phyloP scores from a whole-genome alignment of 1,140 invertebrate species.

The Pectinophora gossypiella region DNA sequence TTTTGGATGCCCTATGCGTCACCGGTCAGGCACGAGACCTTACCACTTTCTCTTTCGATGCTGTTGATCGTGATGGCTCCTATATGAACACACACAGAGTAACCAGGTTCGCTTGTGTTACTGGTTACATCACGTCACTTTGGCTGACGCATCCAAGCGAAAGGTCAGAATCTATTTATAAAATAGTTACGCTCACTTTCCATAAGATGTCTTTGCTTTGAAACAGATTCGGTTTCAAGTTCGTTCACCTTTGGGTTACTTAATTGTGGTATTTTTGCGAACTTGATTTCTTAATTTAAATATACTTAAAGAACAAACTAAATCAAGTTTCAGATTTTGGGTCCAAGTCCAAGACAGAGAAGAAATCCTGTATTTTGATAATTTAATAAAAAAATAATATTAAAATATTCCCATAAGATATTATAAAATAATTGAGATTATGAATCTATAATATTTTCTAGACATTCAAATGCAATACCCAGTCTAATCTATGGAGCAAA shows the following conservation, averaged over 20 bases:
- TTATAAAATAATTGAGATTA: too few relatives aligned
- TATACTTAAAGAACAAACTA: too few relatives aligned
- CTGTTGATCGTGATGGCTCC: conserved; percentile 28
- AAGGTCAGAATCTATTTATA: conserved; percentile 69
- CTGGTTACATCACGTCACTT: conserved; percentile 61
- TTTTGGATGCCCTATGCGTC: not conserved
- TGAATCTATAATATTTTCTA: not conserved
- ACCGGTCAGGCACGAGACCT: conserved; percentile 38
- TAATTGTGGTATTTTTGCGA: too few relatives aligned
- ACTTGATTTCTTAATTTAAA: too few relatives aligned
- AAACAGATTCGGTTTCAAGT: conserved; percentile 38
- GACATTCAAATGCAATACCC: not conserved
- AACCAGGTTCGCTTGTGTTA: conserved; percentile 34
- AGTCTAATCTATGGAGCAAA: conserved; percentile 20
- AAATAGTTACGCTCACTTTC: conserved; percentile 56
- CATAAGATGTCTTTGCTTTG: conserved; percentile 44
- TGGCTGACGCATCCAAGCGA: conserved; percentile 65
- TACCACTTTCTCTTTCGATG: conserved; percentile 68
- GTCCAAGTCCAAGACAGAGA: too few relatives aligned
- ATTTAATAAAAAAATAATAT: too few relatives aligned
- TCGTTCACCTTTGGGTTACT: conserved; percentile 36
- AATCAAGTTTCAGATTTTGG: too few relatives aligned
- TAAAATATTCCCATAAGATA: too few relatives aligned
- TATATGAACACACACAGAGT: conserved; percentile 32
- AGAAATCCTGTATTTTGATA: too few relatives aligned